Base-by-base conservation (phyloP, 2,113 vertebrate species). In the Oreocharis arfaki region DNA sequence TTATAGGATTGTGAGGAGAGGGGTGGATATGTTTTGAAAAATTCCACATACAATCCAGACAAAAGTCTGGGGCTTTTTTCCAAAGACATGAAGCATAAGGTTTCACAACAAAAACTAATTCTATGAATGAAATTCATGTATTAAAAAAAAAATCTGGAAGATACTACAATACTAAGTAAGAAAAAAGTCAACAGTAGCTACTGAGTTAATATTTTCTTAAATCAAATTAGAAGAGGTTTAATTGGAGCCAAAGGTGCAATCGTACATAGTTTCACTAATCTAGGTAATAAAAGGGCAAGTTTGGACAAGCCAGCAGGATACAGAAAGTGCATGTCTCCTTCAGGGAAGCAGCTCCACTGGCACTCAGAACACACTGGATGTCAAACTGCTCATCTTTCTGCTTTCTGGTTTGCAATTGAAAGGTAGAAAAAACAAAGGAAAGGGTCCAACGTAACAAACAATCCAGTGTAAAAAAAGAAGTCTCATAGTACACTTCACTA, bases 311-410 rank as follows among this genome's bases (percentile, higher is more conserved):
- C 2, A 68, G 79, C 22, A 35, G 37, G 41, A 27, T 6, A 4
- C 1, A 57, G 22, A 24, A 67, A 63, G 65, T n/a, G 33, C 13
- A 3, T 0, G 9, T 23, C 33, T 49, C 33, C 39, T 22, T 9
- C 52, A 13, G 14, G 10, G 7, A 16, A 16, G 17, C 7, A 19
- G 57, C 77, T 68, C 76, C 0, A 3, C 63, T n/a, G 44, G 13
- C 3, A 0, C 52, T 27, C 12, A 2, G 47, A 37, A 63, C 13
- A 9, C 0, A 0, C 52, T 13, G 42, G 17, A 15, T 11, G 14
- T 16, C 84, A 61, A 76, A n/a, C 33, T 20, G 41, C 42, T 18
- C 3, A 1, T 13, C 49, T n/a, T 68, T 68, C 82, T 85, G 16
- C 35, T 16, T 56, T 50, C 33, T 42, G 10, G 3, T 88, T 87